Evolutionary conservation across 2,888 invertebrate species (phyloP).

Genomic region (Cancer borealis): DNA sequence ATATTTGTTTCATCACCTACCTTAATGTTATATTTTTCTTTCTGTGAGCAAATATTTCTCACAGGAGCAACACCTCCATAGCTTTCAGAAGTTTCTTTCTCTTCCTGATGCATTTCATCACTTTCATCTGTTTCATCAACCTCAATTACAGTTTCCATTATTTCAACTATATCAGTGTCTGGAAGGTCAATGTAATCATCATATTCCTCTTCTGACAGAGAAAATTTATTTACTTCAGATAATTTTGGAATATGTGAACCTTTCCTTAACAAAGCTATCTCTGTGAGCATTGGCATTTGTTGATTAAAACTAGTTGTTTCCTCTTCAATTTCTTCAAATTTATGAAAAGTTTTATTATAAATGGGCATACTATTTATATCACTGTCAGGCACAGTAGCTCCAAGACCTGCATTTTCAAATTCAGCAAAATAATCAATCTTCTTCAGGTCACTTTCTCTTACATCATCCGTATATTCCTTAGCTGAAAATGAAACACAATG

Average conservation of each 20-base stretch:
- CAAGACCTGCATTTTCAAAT: not conserved
- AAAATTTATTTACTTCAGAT: not conserved
- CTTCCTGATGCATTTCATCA: conserved; percentile 42
- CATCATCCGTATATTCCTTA: not conserved
- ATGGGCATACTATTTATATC: not conserved
- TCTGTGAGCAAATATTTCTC: not conserved
- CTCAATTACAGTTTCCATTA: conserved; percentile 60
- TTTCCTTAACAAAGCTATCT: not conserved
- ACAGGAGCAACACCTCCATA: not conserved
- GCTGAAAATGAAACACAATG: not conserved
- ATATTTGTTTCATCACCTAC: not conserved
- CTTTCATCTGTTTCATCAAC: conserved; percentile 64
- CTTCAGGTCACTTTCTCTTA: not conserved
- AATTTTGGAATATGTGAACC: not conserved
- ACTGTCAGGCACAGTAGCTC: not conserved
- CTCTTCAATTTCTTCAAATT: not conserved
- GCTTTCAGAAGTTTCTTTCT: not conserved
- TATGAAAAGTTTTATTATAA: not conserved
- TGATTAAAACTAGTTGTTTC: conserved; percentile 30
- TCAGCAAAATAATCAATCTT: not conserved
- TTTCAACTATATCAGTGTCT: conserved; percentile 53
- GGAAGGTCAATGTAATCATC: conserved; percentile 59
- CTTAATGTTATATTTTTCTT: conserved; percentile 35
- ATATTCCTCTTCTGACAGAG: conserved; percentile 43
- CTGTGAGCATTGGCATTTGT: not conserved